Evolutionary conservation across 1,140 invertebrate genomes (phyloP).

Genomic region (Panulirus ornatus): DNA sequence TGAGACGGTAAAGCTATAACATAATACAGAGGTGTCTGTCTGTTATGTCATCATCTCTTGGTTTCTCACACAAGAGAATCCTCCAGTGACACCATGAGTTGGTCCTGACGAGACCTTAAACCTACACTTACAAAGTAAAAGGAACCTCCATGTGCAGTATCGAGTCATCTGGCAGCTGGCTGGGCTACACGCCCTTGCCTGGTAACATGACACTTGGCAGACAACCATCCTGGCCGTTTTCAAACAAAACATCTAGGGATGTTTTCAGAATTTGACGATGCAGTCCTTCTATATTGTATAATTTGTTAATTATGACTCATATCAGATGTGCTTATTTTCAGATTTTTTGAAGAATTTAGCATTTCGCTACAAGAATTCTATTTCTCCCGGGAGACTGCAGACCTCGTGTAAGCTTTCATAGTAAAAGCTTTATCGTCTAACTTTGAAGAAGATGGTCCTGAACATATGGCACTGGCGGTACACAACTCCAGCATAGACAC

Average conservation of each 20-base stretch:
- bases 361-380: background rate
- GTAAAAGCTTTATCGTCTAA: background rate
- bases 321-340: background rate
- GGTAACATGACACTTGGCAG: background rate
- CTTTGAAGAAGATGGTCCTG: background rate
- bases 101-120: background rate
- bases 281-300: background rate
- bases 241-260: background rate
- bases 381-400: background rate
- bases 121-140: background rate
- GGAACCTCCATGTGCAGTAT: background rate
- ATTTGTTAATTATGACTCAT: background rate
- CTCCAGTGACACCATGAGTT: background rate
- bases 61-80: background rate
- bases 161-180: background rate
- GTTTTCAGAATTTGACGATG: background rate
- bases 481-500: background rate
- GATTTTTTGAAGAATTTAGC: background rate
- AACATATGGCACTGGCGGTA: background rate
- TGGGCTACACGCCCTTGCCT: background rate
- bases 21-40: background rate
- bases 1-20: background rate
- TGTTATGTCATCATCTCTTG: background rate
- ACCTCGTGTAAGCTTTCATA: background rate
- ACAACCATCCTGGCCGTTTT: background rate